These are phyloP conservation scores for Pseudococcus jackbeardsleyi DNA, from an alignment of 2,888 invertebrate species.

Conservation along the genomic window DNA sequence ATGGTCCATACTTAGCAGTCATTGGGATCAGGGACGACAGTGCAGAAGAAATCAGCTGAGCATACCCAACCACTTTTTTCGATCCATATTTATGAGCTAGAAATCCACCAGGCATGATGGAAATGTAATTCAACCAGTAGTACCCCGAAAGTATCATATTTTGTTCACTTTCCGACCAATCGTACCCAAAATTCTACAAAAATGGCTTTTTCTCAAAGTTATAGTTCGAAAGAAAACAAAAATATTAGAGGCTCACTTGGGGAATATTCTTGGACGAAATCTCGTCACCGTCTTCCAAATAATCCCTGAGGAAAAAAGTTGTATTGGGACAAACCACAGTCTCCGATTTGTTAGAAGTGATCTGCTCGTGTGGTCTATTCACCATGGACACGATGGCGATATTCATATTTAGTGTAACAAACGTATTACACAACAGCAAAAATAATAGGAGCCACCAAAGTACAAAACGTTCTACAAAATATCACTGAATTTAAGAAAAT, in stretches of 20 bases:
- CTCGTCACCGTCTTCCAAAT: neutral
- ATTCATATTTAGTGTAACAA: constrained; percentile 31
- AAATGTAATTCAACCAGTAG: constrained; percentile 33
- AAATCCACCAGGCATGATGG: constrained; percentile 30
- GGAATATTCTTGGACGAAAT: too few relatives aligned
- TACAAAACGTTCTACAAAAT: constrained; percentile 1
- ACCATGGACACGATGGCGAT: constrained; percentile 53
- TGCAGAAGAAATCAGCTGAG: neutral
- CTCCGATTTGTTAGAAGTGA: neutral
- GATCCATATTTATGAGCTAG: constrained; percentile 40
- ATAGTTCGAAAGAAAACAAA: too few relatives aligned
- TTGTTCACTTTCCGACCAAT: constrained; percentile 34
- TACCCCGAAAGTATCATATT: constrained; percentile 29
- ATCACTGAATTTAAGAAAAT: neutral
- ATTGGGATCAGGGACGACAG: constrained; percentile 12
- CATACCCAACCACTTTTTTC: constrained; percentile 5
- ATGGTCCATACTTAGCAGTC: neutral
- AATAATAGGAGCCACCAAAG: neutral
- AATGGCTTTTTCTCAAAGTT: too few relatives aligned
- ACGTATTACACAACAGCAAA: neutral
- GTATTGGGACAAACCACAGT: constrained; percentile 29
- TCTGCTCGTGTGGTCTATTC: neutral
- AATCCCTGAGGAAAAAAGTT: neutral
- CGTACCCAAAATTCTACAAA: neutral
- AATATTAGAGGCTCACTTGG: too few relatives aligned